Conservation (phyloP, 2,888 invertebrate species). For the Laothoe populi region DNA sequence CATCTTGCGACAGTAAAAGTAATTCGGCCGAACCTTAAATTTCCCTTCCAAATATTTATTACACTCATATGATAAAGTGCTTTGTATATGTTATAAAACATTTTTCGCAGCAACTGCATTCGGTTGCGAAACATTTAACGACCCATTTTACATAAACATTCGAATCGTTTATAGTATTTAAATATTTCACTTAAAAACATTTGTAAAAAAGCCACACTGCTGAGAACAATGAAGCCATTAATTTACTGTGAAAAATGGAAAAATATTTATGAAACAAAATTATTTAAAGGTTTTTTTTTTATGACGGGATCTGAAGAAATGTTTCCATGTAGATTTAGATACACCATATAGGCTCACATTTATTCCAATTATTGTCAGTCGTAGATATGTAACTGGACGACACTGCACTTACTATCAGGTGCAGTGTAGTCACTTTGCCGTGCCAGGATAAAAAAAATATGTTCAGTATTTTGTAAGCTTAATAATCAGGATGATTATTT, state of each 20-base stretch:
- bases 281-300: too few species aligned
- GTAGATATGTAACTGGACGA: too few species aligned
- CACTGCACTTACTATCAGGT: too few species aligned
- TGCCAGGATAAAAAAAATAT: too few species aligned
- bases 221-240: neutral
- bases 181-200: neutral
- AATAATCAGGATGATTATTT: too few species aligned
- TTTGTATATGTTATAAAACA: conserved; percentile 10
- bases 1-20: conserved; percentile 14
- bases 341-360: too few species aligned
- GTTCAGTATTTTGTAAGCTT: too few species aligned
- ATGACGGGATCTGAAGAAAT: too few species aligned
- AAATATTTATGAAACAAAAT: too few species aligned
- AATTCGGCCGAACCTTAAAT: conserved; percentile 1
- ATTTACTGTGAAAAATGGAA: neutral
- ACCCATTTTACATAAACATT: neutral
- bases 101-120: neutral
- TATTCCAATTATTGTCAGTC: too few species aligned
- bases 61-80: conserved; percentile 12
- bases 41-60: conserved; percentile 15
- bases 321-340: too few species aligned
- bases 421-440: too few species aligned
- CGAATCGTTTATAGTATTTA: neutral
- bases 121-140: conserved; percentile 4
- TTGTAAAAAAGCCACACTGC: neutral